These are phyloP conservation scores for Cosmia trapezina DNA, from an alignment of 2,888 invertebrate species.

Conservation along the genomic window DNA sequence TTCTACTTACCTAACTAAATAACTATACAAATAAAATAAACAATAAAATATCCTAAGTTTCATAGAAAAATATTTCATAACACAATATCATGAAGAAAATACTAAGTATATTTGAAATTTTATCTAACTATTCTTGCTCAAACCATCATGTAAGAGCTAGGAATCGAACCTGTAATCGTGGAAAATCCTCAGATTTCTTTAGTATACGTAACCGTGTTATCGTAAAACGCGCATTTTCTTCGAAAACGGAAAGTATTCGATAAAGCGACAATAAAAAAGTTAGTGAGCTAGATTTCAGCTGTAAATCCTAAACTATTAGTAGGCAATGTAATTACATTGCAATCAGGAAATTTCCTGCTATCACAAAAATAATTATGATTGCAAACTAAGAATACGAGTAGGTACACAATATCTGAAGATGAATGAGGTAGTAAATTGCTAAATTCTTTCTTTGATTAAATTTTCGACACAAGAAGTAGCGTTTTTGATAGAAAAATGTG, in stretches of 20 bases:
- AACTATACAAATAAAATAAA: not conserved
- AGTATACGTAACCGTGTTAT: slow-evolving; percentile 44
- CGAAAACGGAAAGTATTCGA: slow-evolving; percentile 50
- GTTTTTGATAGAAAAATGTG: not conserved
- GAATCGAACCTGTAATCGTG: slow-evolving; percentile 52
- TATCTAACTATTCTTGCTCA: not conserved
- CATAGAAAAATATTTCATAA: not conserved
- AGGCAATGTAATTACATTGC: slow-evolving; percentile 22
- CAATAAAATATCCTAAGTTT: not conserved
- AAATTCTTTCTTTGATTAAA: not conserved
- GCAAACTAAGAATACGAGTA: slow-evolving; percentile 8
- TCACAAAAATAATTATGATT: slow-evolving; percentile 36
- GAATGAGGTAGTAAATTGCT: not conserved
- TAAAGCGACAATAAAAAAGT: slow-evolving; percentile 46
- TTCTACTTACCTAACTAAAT: not conserved
- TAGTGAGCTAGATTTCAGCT: slow-evolving; percentile 31
- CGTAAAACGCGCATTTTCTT: slow-evolving; percentile 32
- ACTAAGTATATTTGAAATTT: not conserved
- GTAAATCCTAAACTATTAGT: slow-evolving; percentile 30
- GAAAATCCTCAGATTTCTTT: slow-evolving; percentile 20
- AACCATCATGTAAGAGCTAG: slow-evolving; percentile 12
- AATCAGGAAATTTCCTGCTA: slow-evolving; percentile 13
- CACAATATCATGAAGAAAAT: not conserved
- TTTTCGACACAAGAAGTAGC: not conserved
- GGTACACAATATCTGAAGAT: not conserved